Base-by-base conservation (phyloP, 2,888 invertebrate genomes). In the Zhuqinia jingwanae region DNA sequence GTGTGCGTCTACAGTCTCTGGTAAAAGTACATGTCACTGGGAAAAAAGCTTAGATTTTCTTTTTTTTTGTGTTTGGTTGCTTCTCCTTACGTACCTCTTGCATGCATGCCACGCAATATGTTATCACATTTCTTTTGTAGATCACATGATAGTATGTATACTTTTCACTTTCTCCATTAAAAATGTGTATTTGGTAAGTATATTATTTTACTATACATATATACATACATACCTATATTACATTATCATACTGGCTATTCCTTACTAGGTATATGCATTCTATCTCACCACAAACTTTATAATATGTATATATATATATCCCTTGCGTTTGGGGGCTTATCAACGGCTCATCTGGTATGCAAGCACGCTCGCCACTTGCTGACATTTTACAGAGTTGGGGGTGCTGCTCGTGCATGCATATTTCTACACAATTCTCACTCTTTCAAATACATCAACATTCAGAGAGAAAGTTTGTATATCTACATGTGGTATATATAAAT, bases 261-360 rank as follows among this genome's bases (percentile, higher is more conserved):
- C n/a, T n/a, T 20, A 27, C 22, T 73, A 50, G 25, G 13, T 22
- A 13, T 70, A 25, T 60, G 20, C 15, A 13, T 20, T 2, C 17
- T 11, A 47, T 8, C 58, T 58, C 70, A 42, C 65, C 20, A 45
- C 22, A 22, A 68, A 53, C 53, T 73, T 53, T n/a, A n/a, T n/a
- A n/a, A n/a, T n/a, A n/a, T n/a, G n/a, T n/a, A n/a, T n/a, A n/a
- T n/a, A n/a, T n/a, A n/a, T n/a, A n/a, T n/a, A n/a, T n/a, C 36
- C 36, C n/a, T 60, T 82, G 70, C 63, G 70, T 50, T 30, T 56
- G 68, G 10, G 47, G 27, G 81, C 73, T 70, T 70, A 73, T 80
- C 80, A 45, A 70, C 50, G 82, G 63, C 63, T 82, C 75, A 82
- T 82, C 82, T 82, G 63, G 75, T 82, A 82, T 82, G 73, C 82